Evolutionary conservation across 2,113 vertebrate species (phyloP).

Genomic region (Bujurquina vittata): DNA sequence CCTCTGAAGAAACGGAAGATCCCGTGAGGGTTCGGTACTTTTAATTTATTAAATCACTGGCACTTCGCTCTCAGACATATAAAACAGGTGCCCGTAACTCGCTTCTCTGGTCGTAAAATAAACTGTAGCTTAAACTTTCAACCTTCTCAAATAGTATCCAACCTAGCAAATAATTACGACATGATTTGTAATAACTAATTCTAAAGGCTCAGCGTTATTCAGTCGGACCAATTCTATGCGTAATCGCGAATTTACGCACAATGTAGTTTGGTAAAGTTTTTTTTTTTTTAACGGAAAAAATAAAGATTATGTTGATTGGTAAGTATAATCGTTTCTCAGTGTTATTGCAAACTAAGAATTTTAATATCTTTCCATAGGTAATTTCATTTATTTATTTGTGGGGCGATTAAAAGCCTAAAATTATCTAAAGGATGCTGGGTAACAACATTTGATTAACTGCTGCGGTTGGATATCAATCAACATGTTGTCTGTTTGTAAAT

Average conservation of each 20-base stretch:
- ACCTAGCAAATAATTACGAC: neutral
- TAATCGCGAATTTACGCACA: constrained; percentile 37
- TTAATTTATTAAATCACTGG: neutral
- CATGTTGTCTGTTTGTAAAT: neutral
- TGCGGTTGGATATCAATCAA: neutral
- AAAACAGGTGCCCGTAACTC: constrained; percentile 51
- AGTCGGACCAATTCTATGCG: neutral
- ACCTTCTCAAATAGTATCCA: neutral
- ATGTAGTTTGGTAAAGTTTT: neutral
- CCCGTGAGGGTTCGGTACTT: neutral
- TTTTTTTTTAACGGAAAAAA: neutral
- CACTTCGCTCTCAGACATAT: neutral
- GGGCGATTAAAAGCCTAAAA: neutral
- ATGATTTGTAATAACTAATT: neutral
- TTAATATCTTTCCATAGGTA: neutral
- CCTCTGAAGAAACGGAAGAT: neutral
- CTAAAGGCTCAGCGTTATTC: neutral
- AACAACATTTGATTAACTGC: neutral
- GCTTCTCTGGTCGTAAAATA: neutral
- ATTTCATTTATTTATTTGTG: neutral
- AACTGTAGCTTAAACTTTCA: neutral
- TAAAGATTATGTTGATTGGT: neutral
- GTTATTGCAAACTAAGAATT: neutral
- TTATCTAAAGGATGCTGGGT: neutral
- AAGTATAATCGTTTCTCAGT: neutral